phyloP scores from a whole-genome alignment of 2,888 invertebrate genomes.

The Brachylomia viminalis region DNA sequence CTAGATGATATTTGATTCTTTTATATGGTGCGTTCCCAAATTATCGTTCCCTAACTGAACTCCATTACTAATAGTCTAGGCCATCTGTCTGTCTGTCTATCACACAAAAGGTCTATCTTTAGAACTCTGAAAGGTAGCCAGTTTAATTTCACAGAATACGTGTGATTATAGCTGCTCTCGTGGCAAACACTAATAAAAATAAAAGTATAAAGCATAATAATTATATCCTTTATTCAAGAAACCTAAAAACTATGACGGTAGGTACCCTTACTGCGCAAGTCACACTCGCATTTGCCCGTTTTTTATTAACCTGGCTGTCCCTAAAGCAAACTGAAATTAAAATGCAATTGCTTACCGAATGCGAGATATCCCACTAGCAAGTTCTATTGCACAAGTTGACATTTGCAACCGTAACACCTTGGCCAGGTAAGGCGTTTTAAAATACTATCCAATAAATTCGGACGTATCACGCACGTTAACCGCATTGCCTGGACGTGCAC shows the following conservation, averaged over 20 bases:
- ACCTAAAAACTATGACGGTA: not conserved
- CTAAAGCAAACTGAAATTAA: not conserved
- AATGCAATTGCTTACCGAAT: not conserved
- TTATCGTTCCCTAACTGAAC: too few relatives aligned
- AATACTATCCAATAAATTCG: slow-evolving; percentile 1
- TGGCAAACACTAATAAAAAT: not conserved
- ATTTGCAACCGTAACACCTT: slow-evolving; percentile 8
- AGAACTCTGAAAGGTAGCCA: not conserved
- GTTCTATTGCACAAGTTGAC: not conserved
- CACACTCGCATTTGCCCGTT: too few relatives aligned
- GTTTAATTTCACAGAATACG: not conserved
- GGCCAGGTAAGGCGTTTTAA: not conserved
- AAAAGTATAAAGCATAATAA: not conserved
- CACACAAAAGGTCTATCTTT: not conserved
- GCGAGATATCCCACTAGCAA: not conserved
- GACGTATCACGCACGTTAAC: slow-evolving; percentile 1
- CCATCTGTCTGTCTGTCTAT: not conserved
- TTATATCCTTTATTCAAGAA: not conserved
- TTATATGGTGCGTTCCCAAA: too few relatives aligned
- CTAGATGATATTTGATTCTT: too few relatives aligned
- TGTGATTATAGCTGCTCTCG: too few relatives aligned
- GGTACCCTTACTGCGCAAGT: not conserved
- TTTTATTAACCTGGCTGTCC: not conserved
- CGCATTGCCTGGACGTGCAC: not conserved
- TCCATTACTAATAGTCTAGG: too few relatives aligned